A percentile compares a stretch with the other conserved stretches of the same genome.
Evolutionary conservation across 1,140 invertebrate genomes (phyloP).

Genomic region (Danaus plexippus): DNA sequence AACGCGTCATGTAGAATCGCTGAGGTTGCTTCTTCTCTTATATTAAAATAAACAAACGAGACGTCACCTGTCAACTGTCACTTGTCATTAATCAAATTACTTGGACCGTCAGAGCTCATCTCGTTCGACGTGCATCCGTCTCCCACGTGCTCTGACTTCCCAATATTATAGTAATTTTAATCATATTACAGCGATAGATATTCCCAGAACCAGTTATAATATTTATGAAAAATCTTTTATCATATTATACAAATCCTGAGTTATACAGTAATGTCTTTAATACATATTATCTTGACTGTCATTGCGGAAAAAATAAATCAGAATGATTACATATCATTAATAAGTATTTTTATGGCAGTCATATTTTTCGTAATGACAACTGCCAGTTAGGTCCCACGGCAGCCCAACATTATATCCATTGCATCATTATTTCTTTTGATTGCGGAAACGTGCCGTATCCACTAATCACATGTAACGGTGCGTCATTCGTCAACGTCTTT

Average conservation of each 20-base stretch:
- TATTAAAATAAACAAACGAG: conserved; percentile 1
- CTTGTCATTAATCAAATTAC: conserved; percentile 13
- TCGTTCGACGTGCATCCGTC: conserved; percentile 15
- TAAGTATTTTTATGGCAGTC: too few species aligned
- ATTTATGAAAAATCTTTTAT: too few species aligned
- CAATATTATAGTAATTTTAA: too few species aligned
- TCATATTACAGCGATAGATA: too few species aligned
- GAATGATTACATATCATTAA: too few species aligned
- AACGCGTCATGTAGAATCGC: too few species aligned
- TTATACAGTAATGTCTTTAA: background rate
- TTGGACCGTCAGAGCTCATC: conserved; percentile 10
- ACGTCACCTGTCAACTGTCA: background rate
- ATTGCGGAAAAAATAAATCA: too few species aligned
- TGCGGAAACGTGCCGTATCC: conserved; percentile 39
- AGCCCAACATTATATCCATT: conserved; percentile 13
- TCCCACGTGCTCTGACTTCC: background rate
- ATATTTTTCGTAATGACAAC: conserved; percentile 11
- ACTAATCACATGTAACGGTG: conserved; percentile 60
- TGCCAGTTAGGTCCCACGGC: conserved; percentile 6
- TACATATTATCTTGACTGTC: too few species aligned
- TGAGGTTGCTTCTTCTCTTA: too few species aligned
- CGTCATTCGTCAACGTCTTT: conserved; percentile 51
- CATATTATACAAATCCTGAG: background rate
- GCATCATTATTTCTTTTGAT: conserved; percentile 50
- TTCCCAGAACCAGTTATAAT: too few species aligned